These are phyloP conservation scores for Centropus unirufus DNA, from an alignment of 2,113 vertebrate genomes.

Conservation along the genomic window DNA sequence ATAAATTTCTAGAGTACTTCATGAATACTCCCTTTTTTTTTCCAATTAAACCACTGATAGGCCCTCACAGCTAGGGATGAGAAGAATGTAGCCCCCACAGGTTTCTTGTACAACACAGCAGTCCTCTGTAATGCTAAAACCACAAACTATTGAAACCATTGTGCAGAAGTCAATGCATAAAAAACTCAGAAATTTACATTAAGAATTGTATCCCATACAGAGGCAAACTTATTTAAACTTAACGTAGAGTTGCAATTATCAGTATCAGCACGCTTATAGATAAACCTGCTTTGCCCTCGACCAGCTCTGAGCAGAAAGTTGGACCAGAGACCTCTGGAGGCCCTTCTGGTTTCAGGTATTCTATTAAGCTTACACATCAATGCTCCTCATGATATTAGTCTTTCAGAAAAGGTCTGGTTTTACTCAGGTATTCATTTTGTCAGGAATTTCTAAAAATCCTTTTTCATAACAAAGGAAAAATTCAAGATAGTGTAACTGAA, in stretches of 20 bases:
- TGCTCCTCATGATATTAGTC: background rate
- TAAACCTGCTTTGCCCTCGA: background rate
- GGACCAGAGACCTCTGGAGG: background rate
- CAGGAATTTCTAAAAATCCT: background rate
- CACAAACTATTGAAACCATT: background rate
- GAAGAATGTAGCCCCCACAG: background rate
- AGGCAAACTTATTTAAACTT: background rate
- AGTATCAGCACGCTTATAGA: background rate
- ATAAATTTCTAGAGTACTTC: background rate
- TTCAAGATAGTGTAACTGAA: background rate
- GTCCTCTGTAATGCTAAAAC: background rate
- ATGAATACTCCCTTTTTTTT: background rate
- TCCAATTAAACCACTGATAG: background rate
- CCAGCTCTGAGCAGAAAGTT: background rate
- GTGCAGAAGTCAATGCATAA: background rate
- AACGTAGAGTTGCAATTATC: background rate
- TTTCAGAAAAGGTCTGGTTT: background rate
- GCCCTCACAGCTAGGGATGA: background rate
- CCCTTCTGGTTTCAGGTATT: background rate
- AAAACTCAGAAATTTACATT: background rate
- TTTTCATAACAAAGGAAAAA: background rate
- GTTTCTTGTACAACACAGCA: background rate
- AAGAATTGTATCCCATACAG: background rate
- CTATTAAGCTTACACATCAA: background rate
- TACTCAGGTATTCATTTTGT: background rate